Percentiles rank a stretch among this genome's conserved stretches.
These are phyloP conservation scores for Drosophila repleta DNA, from an alignment of 1,140 invertebrate species.

Conservation along the genomic window DNA sequence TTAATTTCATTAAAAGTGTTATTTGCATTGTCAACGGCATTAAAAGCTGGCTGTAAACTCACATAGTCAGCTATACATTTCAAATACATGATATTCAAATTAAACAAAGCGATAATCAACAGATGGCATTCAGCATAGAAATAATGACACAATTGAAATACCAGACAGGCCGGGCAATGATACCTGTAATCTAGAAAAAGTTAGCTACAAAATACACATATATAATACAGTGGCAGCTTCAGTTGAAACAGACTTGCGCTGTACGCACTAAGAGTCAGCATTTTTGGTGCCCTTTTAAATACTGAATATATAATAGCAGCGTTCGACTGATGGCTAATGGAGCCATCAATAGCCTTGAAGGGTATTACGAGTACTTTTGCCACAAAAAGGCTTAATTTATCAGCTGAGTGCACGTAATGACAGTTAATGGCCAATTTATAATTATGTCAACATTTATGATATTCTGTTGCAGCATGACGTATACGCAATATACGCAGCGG, in stretches of 20 bases:
- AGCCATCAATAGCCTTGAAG: background rate
- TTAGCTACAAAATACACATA: too few relatives aligned
- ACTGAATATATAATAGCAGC: background rate
- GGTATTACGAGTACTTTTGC: background rate
- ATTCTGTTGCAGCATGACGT: background rate
- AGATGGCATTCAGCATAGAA: background rate
- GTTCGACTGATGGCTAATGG: background rate
- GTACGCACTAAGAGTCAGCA: too few relatives aligned
- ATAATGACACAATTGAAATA: too few relatives aligned
- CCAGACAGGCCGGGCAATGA: too few relatives aligned
- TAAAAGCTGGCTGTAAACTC: slow-evolving; percentile 42
- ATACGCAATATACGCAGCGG: slow-evolving; percentile 6
- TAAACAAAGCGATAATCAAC: slow-evolving; percentile 37
- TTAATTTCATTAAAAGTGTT: slow-evolving; percentile 66
- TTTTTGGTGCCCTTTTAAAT: background rate
- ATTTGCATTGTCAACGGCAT: slow-evolving; percentile 52
- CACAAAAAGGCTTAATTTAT: slow-evolving; percentile 7
- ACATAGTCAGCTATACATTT: slow-evolving; percentile 7
- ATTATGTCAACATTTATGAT: slow-evolving; percentile 37
- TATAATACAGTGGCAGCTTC: too few relatives aligned
- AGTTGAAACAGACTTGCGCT: background rate
- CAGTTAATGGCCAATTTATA: slow-evolving; percentile 30
- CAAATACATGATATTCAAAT: slow-evolving; percentile 9
- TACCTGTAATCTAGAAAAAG: too few relatives aligned
- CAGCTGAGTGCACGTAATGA: slow-evolving; percentile 18